These are phyloP conservation scores for Tinea semifulvella DNA, from an alignment of 2,888 invertebrate genomes.

Conservation along the genomic window DNA sequence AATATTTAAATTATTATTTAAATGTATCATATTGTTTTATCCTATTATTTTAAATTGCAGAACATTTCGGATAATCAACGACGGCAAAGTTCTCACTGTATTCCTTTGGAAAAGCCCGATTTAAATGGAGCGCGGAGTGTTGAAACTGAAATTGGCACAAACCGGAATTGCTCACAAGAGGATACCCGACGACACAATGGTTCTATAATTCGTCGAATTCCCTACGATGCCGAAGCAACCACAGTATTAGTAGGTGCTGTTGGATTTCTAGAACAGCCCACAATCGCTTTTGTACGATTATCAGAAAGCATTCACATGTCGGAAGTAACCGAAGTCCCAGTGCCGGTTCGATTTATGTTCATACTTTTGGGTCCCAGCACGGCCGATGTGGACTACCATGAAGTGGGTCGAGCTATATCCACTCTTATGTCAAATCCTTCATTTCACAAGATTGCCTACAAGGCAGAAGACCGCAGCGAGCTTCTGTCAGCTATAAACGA, in stretches of 20 bases:
- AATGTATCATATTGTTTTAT: neutral
- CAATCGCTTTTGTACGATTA: slow-evolving; percentile 89
- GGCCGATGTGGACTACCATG: slow-evolving; percentile 91
- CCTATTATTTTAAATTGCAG: too few species aligned
- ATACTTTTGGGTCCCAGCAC: slow-evolving; percentile 87
- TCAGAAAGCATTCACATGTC: slow-evolving; percentile 86
- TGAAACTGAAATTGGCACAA: slow-evolving; percentile 25
- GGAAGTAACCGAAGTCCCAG: slow-evolving; percentile 86
- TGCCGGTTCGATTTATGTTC: slow-evolving; percentile 94
- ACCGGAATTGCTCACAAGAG: slow-evolving; percentile 69
- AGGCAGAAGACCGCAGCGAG: slow-evolving; percentile 85
- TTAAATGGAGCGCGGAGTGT: slow-evolving; percentile 23
- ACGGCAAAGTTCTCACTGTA: slow-evolving; percentile 58
- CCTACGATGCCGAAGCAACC: slow-evolving; percentile 88
- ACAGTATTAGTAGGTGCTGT: slow-evolving; percentile 92
- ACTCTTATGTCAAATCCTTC: slow-evolving; percentile 94
- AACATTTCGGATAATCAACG: slow-evolving; percentile 68
- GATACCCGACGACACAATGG: slow-evolving; percentile 78
- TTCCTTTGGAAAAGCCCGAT: slow-evolving; percentile 32
- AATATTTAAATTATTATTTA: neutral
- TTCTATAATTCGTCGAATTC: slow-evolving; percentile 86
- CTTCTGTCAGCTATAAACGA: slow-evolving; percentile 93
- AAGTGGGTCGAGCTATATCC: slow-evolving; percentile 94
- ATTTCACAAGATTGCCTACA: slow-evolving; percentile 90
- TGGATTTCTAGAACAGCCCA: slow-evolving; percentile 88